A percentile compares a stretch with the other conserved stretches of the same genome.
Conservation (phyloP, 2,113 vertebrate genomes). For the Heteronetta atricapilla region DNA sequence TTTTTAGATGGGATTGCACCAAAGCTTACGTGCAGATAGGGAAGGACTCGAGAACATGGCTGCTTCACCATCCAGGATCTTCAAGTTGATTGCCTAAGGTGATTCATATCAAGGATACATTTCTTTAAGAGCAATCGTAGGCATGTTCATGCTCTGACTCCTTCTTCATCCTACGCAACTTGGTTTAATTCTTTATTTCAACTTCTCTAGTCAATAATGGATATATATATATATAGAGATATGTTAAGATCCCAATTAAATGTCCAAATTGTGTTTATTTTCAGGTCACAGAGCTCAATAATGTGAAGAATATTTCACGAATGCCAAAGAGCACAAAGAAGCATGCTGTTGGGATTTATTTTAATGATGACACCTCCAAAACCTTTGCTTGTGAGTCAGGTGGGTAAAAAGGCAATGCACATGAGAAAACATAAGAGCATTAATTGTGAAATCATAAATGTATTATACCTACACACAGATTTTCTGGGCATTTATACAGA, state of each 20-base stretch:
- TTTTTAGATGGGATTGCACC: not conserved
- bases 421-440: not conserved
- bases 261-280: not conserved
- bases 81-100: not conserved
- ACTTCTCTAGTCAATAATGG: no score
- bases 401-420: conserved; percentile 27
- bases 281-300: conserved; percentile 86
- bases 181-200: not conserved
- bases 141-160: not conserved
- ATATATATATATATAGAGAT: not conserved
- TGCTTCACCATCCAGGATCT: not conserved
- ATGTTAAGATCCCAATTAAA: not conserved
- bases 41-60: not conserved
- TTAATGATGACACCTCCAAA: conserved; percentile 82
- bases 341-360: conserved; percentile 81
- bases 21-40: not conserved
- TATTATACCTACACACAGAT: not conserved
- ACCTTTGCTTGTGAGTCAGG: conserved; percentile 88
- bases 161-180: no score
- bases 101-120: not conserved
- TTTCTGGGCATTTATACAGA: conserved; percentile 73
- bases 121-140: not conserved
- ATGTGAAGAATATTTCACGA: conserved; percentile 76
- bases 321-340: conserved; percentile 83
- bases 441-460: not conserved